Conservation (phyloP, 2,113 vertebrate genomes). For the Acrocephalus kingi region DNA sequence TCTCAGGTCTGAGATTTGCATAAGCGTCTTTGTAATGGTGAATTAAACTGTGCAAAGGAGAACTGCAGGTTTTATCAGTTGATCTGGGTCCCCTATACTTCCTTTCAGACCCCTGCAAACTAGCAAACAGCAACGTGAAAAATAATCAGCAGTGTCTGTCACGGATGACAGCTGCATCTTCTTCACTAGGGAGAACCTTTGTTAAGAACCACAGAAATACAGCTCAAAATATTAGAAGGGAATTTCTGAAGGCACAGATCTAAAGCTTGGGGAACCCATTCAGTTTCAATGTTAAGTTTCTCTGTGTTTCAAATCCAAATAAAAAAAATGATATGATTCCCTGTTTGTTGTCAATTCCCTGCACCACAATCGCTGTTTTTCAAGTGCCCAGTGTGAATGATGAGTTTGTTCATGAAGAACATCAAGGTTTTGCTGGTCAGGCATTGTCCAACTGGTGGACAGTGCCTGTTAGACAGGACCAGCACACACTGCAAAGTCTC, state of each 20-base stretch:
- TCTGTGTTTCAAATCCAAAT: not conserved
- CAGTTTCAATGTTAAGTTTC: not conserved
- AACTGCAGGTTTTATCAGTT: slow-evolving; percentile 5
- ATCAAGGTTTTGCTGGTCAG: not conserved
- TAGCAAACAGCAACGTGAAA: not conserved
- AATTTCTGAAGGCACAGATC: not conserved
- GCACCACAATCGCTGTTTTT: not conserved
- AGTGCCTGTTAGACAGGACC: not conserved
- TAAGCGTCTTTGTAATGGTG: not conserved
- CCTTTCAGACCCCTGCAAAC: slow-evolving; percentile 32
- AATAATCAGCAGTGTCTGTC: slow-evolving; percentile 32
- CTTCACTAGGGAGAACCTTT: not conserved
- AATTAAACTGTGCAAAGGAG: not conserved
- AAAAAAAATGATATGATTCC: accelerated
- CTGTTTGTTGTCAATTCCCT: not conserved
- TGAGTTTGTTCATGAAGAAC: not conserved
- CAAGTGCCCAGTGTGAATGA: not conserved
- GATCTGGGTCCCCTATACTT: not conserved
- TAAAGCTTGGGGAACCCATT: not conserved
- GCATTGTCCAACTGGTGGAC: not conserved
- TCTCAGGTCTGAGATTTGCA: slow-evolving; percentile 18
- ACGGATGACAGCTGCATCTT: not conserved
- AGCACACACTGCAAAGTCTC: not conserved
- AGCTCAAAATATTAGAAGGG: not conserved
- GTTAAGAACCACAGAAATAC: not conserved